phyloP scores from a whole-genome alignment of 2,888 invertebrate genomes.

The Teleogryllus oceanicus region DNA sequence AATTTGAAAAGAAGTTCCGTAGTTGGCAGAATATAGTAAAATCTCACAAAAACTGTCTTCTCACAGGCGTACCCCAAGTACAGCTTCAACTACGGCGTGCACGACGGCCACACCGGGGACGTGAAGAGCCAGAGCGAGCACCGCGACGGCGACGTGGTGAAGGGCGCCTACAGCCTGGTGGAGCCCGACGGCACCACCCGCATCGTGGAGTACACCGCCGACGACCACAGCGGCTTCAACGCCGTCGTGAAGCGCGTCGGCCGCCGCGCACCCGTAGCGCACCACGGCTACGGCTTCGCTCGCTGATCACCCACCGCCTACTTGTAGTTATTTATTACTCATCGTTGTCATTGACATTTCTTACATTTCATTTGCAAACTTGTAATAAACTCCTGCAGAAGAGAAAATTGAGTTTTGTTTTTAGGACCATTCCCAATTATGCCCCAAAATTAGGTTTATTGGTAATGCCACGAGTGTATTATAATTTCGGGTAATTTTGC shows the following conservation, averaged over 20 bases:
- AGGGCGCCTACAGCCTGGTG: not conserved
- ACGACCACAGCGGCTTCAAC: slow-evolving; percentile 41
- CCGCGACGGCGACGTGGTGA: slow-evolving; percentile 18
- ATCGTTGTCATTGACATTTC: no score
- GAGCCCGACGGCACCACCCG: not conserved
- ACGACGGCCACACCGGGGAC: not conserved
- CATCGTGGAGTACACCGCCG: slow-evolving; percentile 41
- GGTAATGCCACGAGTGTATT: no score
- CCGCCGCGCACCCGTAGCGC: slow-evolving; percentile 30
- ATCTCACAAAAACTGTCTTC: no score
- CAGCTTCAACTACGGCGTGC: not conserved
- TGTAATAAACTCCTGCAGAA: no score
- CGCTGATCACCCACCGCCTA: not conserved
- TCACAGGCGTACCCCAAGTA: not conserved
- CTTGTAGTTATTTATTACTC: no score
- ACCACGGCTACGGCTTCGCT: not conserved
- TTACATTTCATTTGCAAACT: no score
- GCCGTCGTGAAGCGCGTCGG: slow-evolving; percentile 40
- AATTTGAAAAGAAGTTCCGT: no score
- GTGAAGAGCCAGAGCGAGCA: not conserved
- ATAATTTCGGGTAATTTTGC: no score
- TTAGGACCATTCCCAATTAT: no score
- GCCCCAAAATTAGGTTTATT: no score
- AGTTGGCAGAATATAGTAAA: no score
- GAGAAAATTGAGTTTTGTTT: no score